Conservation (phyloP, 2,888 invertebrate genomes). For the Chorisops tibialis region DNA sequence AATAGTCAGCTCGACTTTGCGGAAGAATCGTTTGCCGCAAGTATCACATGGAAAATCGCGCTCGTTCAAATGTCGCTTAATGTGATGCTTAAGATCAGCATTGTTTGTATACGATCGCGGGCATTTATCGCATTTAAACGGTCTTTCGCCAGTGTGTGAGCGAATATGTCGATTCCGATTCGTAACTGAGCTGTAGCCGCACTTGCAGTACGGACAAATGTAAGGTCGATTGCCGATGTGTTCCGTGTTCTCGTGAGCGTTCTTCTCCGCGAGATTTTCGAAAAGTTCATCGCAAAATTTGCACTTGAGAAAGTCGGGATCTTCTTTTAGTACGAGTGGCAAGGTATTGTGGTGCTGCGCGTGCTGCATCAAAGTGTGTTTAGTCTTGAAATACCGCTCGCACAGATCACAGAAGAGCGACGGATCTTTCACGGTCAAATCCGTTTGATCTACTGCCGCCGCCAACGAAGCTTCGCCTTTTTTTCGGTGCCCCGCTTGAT, state of each 20-base stretch:
- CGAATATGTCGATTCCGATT: slow-evolving; percentile 32
- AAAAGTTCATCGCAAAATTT: slow-evolving; percentile 12
- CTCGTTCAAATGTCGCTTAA: slow-evolving; percentile 31
- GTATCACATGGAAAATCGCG: slow-evolving; percentile 31
- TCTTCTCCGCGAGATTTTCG: not conserved
- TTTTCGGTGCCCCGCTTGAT: not conserved
- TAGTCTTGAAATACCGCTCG: slow-evolving; percentile 8
- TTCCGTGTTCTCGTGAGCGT: slow-evolving; percentile 6
- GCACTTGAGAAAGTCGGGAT: slow-evolving; percentile 9
- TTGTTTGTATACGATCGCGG: slow-evolving; percentile 29
- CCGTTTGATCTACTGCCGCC: not conserved
- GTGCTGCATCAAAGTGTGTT: not conserved
- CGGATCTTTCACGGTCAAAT: slow-evolving; percentile 3
- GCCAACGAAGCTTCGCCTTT: not conserved
- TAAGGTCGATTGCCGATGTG: slow-evolving; percentile 29
- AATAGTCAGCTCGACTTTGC: not conserved
- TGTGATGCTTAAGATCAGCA: slow-evolving; percentile 32
- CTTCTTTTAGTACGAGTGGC: too few species aligned
- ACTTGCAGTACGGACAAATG: slow-evolving; percentile 31
- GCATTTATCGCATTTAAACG: slow-evolving; percentile 34
- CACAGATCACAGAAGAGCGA: slow-evolving; percentile 10
- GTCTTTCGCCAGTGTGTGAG: slow-evolving; percentile 35
- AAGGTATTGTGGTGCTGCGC: slow-evolving; percentile 1
- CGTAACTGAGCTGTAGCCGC: slow-evolving; percentile 32
- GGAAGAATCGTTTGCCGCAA: slow-evolving; percentile 30